Percentiles rank a stretch among this genome's conserved stretches.
Evolutionary conservation across 2,113 vertebrate genomes (phyloP).

Genomic region (Porphyrio hochstetteri): DNA sequence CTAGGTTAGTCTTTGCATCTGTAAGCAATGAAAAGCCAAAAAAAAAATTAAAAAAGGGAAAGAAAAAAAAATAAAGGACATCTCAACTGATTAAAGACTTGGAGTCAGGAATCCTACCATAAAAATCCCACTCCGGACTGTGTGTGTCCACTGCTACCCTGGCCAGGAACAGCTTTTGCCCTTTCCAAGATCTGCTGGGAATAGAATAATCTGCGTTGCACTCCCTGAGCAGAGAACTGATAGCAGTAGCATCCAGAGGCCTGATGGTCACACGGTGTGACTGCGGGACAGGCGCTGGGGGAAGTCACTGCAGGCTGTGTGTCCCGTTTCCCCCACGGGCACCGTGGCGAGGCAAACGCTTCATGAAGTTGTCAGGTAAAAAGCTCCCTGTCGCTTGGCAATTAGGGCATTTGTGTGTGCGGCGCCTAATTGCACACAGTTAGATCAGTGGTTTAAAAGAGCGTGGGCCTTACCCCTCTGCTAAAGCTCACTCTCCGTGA

Average conservation of each 20-base stretch:
- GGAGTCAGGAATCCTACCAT: not conserved
- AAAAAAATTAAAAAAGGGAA: not conserved
- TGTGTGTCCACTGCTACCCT: not conserved
- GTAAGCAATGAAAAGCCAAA: not conserved
- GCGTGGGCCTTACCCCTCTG: accelerated
- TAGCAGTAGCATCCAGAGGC: not conserved
- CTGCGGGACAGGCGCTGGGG: not conserved
- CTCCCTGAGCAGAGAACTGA: not conserved
- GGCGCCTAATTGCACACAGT: accelerated
- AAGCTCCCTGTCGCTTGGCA: not conserved
- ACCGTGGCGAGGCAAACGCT: accelerated
- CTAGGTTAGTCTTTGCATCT: not conserved
- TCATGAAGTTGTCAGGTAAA: not conserved
- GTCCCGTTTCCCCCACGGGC: not conserved
- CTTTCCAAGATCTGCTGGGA: not conserved
- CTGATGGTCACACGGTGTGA: accelerated
- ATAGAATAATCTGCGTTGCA: not conserved
- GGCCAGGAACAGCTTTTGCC: not conserved
- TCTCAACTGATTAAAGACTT: not conserved
- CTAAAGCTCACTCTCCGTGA: accelerated
- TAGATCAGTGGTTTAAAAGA: not conserved
- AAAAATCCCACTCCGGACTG: not conserved
- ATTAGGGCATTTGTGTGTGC: not conserved
- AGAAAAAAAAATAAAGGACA: no score
- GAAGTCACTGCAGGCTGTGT: not conserved